Evolutionary conservation across 2,888 invertebrate species (phyloP).

Genomic region (Acrobasis consociella): DNA sequence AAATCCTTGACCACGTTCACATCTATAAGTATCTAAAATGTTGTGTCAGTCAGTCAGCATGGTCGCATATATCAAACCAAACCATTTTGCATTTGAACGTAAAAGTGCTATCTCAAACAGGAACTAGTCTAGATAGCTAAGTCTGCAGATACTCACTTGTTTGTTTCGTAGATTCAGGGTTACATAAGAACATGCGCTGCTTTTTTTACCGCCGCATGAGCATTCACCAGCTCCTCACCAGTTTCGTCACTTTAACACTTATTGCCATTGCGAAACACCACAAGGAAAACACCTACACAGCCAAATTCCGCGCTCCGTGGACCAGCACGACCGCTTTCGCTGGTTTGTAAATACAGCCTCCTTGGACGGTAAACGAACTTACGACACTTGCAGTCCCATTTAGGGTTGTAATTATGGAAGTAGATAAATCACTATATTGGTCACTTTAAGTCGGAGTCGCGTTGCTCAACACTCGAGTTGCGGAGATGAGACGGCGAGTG

Average conservation of each 20-base stretch:
- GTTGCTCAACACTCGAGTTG: constrained; percentile 30
- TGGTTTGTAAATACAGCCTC: constrained; percentile 60
- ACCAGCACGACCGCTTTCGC: constrained; percentile 72
- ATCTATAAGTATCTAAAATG: background rate
- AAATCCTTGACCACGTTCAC: background rate
- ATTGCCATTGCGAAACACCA: constrained; percentile 76
- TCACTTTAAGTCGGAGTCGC: constrained; percentile 22
- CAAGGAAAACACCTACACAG: constrained; percentile 70
- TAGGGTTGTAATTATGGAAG: constrained; percentile 15
- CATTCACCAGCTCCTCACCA: constrained; percentile 69
- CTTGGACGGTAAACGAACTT: constrained; percentile 26
- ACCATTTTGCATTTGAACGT: background rate
- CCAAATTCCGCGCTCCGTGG: constrained; percentile 58
- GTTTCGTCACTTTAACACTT: constrained; percentile 78
- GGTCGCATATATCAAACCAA: background rate
- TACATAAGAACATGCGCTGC: constrained; percentile 75
- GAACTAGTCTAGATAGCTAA: constrained; percentile 11
- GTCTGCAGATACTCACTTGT: constrained; percentile 62
- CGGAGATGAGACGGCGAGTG: constrained; percentile 25
- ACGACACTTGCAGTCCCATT: constrained; percentile 19
- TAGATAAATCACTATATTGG: constrained; percentile 19
- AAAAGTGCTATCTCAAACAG: constrained; percentile 1
- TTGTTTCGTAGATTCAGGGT: constrained; percentile 58
- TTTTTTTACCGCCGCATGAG: constrained; percentile 66
- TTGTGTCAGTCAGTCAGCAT: background rate